Conservation (phyloP, 2,888 invertebrate genomes). For the Elaeidobius kamerunicus region DNA sequence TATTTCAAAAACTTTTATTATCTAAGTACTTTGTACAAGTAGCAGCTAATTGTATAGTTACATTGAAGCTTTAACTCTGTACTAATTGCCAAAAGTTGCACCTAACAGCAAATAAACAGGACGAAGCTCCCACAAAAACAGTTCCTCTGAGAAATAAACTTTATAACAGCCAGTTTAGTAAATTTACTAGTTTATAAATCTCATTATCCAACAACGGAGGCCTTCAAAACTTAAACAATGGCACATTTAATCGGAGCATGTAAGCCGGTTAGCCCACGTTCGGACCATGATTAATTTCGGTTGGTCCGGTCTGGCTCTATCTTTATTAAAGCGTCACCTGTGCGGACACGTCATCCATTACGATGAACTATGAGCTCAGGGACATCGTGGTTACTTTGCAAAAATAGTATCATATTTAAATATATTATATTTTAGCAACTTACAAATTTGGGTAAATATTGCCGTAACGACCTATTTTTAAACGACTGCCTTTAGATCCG, state of each 20-base stretch:
- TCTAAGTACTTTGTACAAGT: no score
- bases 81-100: no score
- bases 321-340: neutral
- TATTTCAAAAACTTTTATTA: no score
- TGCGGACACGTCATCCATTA: neutral
- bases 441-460: no score
- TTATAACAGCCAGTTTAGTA: conserved; percentile 10
- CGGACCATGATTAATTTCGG: conserved; percentile 25
- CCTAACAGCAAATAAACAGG: neutral
- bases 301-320: neutral
- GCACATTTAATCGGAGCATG: conserved; percentile 21
- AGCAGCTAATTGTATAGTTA: no score
- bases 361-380: neutral
- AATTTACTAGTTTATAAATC: conserved; percentile 19
- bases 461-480: no score
- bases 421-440: no score
- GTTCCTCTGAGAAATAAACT: conserved; percentile 1
- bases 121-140: conserved; percentile 9
- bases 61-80: no score
- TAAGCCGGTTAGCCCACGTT: conserved; percentile 21
- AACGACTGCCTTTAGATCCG: no score
- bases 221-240: conserved; percentile 21
- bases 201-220: conserved; percentile 12
- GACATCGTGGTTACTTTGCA: no score
- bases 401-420: no score